Percentiles rank a stretch among this genome's conserved stretches.
These are phyloP conservation scores for Drosophila ananassae DNA, from an alignment of 1,140 invertebrate species.

Conservation along the genomic window DNA sequence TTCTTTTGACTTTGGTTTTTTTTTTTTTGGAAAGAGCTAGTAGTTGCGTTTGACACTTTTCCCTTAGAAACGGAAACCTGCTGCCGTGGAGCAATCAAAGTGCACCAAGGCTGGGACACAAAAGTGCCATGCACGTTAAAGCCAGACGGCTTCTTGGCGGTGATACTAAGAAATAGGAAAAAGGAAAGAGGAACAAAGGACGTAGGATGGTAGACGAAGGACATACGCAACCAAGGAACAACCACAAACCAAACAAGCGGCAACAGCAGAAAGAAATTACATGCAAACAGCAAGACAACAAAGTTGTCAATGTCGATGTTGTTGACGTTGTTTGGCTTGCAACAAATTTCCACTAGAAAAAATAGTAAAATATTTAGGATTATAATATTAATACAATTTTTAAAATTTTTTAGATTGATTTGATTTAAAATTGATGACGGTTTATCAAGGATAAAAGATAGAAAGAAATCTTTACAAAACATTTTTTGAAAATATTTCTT, in stretches of 20 bases:
- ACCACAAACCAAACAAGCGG: conserved; percentile 71
- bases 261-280: conserved; percentile 69
- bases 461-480: no score
- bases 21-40: conserved; percentile 7
- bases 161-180: not conserved
- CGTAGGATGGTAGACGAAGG: not conserved
- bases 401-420: not conserved
- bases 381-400: not conserved
- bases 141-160: conserved; percentile 21
- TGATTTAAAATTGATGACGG: no score
- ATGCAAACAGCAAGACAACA: conserved; percentile 57
- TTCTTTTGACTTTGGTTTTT: conserved; percentile 14
- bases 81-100: conserved; percentile 55
- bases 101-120: conserved; percentile 54
- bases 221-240: conserved; percentile 26
- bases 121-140: conserved; percentile 54
- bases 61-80: conserved; percentile 12
- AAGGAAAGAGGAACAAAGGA: not conserved
- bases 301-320: conserved; percentile 61
- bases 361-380: not conserved
- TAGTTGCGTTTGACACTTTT: conserved; percentile 59
- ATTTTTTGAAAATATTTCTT: not conserved
- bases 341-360: conserved; percentile 2
- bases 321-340: conserved; percentile 37
- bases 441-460: no score